These are phyloP conservation scores for Sisyra nigra DNA, from an alignment of 2,888 invertebrate species.

Conservation along the genomic window DNA sequence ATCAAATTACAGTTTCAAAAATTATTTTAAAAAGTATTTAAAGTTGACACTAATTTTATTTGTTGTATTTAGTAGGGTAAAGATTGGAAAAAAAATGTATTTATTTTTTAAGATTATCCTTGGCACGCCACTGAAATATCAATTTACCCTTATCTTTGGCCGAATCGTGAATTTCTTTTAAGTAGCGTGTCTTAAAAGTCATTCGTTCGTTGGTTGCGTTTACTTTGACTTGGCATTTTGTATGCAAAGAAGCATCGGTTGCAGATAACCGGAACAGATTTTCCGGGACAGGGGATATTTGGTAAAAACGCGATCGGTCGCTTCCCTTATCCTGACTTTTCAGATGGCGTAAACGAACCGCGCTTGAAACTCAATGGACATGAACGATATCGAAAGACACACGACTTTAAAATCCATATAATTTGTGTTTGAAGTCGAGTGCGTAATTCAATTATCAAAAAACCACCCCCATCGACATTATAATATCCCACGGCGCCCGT, in stretches of 20 bases:
- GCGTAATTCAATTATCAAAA: constrained; percentile 7
- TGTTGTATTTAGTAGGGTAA: background rate
- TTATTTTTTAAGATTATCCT: background rate
- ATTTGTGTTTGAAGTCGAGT: constrained; percentile 8
- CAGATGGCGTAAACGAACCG: background rate
- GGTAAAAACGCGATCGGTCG: background rate
- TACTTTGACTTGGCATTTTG: constrained; percentile 3
- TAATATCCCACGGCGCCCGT: constrained; percentile 18
- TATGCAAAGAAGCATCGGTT: constrained; percentile 10
- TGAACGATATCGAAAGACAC: constrained; percentile 4
- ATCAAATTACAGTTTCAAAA: no score
- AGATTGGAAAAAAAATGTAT: background rate
- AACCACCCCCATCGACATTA: constrained; percentile 13
- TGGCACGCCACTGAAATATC: constrained; percentile 6
- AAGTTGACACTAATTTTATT: no score
- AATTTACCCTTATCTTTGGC: constrained; percentile 7
- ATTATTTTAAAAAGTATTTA: no score
- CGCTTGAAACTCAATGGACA: constrained; percentile 1
- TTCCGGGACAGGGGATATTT: constrained; percentile 4
- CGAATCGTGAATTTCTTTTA: constrained; percentile 5
- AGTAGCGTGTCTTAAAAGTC: constrained; percentile 7
- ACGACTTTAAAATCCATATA: background rate
- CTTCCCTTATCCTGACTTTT: background rate
- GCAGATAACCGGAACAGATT: constrained; percentile 10
- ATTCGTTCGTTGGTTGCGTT: no score